These are phyloP conservation scores for Chrysaora quinquecirrha DNA, from an alignment of 30 jellyfish, hydroid and myxozoan species.

Conservation along the genomic window DNA sequence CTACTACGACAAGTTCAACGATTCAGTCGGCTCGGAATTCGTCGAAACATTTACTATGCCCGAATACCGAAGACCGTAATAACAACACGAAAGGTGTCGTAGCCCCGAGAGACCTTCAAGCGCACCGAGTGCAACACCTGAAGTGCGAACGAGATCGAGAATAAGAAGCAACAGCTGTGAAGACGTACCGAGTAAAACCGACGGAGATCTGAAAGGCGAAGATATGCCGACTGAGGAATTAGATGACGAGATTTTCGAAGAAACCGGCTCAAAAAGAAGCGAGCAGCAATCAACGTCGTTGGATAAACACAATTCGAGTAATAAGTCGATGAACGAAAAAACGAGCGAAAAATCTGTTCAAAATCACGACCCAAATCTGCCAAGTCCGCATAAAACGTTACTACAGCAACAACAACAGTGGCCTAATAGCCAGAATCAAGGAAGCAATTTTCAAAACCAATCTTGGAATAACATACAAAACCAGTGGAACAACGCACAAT, in stretches of 20 bases:
- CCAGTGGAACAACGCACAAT: conserved; percentile 69
- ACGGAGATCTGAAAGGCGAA: conserved; percentile 25
- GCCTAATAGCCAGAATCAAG: conserved; percentile 44
- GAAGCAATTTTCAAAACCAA: conserved; percentile 33
- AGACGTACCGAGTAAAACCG: conserved; percentile 62
- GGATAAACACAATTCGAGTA: neutral
- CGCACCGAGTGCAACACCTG: conserved; percentile 89
- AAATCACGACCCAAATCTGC: conserved; percentile 29
- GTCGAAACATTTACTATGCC: neutral
- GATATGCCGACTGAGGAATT: conserved; percentile 28
- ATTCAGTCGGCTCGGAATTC: neutral
- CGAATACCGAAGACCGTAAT: conserved; percentile 57
- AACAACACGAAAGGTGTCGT: conserved; percentile 62
- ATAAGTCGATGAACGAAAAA: neutral
- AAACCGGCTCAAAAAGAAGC: conserved; percentile 21
- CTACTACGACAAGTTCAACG: conserved; percentile 24
- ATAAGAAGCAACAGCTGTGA: conserved; percentile 94
- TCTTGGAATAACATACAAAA: conserved; percentile 39
- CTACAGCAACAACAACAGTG: conserved; percentile 50
- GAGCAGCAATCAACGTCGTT: neutral
- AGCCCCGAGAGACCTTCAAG: conserved; percentile 90
- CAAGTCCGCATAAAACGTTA: conserved; percentile 40
- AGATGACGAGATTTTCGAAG: conserved; percentile 52
- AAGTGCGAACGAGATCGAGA: conserved; percentile 69
- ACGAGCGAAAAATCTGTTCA: neutral